Evolutionary conservation across 1,140 invertebrate genomes (phyloP).

Genomic region (Panagrolaimus sp.): DNA sequence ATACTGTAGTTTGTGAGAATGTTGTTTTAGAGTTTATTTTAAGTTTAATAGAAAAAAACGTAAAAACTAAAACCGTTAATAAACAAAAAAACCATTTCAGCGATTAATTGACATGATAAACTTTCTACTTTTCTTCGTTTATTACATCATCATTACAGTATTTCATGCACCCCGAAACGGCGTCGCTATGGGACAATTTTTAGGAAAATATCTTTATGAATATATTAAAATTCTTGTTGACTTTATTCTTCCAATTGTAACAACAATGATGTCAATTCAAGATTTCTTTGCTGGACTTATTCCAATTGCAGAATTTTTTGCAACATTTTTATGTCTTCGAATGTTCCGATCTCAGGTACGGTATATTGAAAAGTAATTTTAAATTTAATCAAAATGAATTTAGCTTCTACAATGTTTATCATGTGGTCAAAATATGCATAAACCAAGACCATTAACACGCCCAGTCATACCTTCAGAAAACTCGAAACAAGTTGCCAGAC

Average conservation of each 20-base stretch:
- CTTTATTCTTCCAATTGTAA: no score
- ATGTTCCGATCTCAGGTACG: conserved; percentile 8
- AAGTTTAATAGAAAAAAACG: no score
- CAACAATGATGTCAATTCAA: neutral
- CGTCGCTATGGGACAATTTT: neutral
- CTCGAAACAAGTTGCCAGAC: no score
- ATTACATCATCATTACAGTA: neutral
- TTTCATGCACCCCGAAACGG: neutral
- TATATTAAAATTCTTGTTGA: no score
- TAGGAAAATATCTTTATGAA: no score
- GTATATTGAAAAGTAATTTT: neutral
- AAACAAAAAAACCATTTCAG: neutral
- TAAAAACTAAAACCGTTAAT: no score
- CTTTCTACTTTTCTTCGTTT: conserved; percentile 1
- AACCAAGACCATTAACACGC: neutral
- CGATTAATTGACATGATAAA: neutral
- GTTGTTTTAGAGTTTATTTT: neutral
- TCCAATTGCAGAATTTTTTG: neutral
- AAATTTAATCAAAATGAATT: neutral
- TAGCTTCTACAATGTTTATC: neutral
- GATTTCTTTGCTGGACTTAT: neutral
- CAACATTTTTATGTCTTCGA: neutral
- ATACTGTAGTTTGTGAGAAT: no score
- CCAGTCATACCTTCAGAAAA: neutral
- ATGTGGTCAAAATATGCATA: neutral